Evolutionary conservation across 2,888 invertebrate species (phyloP).

Genomic region (Crioceris asparagi): DNA sequence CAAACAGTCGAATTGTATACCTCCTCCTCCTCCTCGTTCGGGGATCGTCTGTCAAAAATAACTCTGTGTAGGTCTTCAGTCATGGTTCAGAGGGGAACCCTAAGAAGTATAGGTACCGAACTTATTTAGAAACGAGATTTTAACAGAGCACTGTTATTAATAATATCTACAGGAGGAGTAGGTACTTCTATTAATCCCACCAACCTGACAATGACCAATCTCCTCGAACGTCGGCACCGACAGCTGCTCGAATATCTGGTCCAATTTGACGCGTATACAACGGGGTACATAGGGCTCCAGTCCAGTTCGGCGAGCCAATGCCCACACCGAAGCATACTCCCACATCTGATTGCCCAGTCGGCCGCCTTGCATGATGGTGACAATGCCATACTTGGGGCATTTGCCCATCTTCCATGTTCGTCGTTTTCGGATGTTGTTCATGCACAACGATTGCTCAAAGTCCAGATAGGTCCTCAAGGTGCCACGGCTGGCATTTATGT

Average conservation of each 20-base stretch:
- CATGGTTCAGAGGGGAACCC: too few relatives aligned
- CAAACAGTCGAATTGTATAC: too few relatives aligned
- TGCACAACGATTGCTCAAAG: conserved; percentile 46
- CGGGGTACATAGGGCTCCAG: conserved; percentile 41
- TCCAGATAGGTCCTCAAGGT: conserved; percentile 40
- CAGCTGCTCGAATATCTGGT: conserved; percentile 44
- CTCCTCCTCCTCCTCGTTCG: too few relatives aligned
- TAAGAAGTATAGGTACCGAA: too few relatives aligned
- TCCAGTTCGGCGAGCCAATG: conserved; percentile 39
- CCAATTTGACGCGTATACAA: conserved; percentile 42
- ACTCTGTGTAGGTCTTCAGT: too few relatives aligned
- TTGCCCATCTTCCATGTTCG: conserved; percentile 31
- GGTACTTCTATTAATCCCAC: too few relatives aligned
- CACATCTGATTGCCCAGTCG: conserved; percentile 41
- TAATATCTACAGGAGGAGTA: too few relatives aligned
- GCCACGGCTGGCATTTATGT: conserved; percentile 33
- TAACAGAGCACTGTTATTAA: too few relatives aligned
- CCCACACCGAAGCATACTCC: conserved; percentile 44
- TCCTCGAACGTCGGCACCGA: conserved; percentile 45
- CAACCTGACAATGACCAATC: conserved; percentile 44
- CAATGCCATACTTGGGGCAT: conserved; percentile 40
- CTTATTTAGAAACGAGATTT: too few relatives aligned
- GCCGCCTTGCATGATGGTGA: conserved; percentile 37
- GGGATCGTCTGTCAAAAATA: too few relatives aligned
- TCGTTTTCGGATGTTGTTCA: conserved; percentile 38